Evolutionary conservation across 2,888 invertebrate genomes (phyloP), one percentile per base, ranked within the genome.

Genomic region (Dorcus hopei): DNA sequence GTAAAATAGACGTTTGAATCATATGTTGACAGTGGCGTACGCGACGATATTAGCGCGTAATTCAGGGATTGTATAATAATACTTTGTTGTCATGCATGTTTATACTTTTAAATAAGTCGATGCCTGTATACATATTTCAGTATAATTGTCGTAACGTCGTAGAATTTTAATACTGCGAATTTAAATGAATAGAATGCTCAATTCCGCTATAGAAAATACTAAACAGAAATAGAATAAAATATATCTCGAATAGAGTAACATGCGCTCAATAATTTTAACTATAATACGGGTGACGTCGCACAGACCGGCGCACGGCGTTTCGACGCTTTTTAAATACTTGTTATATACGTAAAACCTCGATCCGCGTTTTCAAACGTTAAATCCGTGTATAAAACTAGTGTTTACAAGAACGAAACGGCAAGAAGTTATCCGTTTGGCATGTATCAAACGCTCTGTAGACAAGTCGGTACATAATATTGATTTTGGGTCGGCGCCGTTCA

Each of bases 201-300:
- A 33, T 33, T 33, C 26, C 26, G 26, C 26, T 33, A 7, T 33
- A 7, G 26, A 33, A 33, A 7, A 33, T 33, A 33, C 26, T 33
- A 33, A 33, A 33, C 26, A 33, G 19, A 33, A 33, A 33, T 33
- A 33, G 26, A 33, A 33, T 33, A 33, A 33, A 33, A 7, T 33
- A 33, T 7, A 33, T 33, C 26, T 33, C 6, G 26, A 33, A 33
- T 33, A 33, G 26, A 33, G 26, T 40, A 45, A 65, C 67, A 68
- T 68, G 67, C 72, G 73, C 69, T 73, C 73, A 66, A 73, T 74
- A 74, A 70, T 70, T 70, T 70, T 69, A 67, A 69, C 65, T 70
- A 67, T 65, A 69, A 68, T 64, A 70, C 69, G 72, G 72, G 72
- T 69, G 26, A 33, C 26, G 72, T 72, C 71, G 72, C 71, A 56